Percentiles rank a stretch among this genome's conserved stretches.
These are phyloP conservation scores for Bombyx mandarina DNA, from an alignment of 1,140 invertebrate genomes.

Conservation along the genomic window DNA sequence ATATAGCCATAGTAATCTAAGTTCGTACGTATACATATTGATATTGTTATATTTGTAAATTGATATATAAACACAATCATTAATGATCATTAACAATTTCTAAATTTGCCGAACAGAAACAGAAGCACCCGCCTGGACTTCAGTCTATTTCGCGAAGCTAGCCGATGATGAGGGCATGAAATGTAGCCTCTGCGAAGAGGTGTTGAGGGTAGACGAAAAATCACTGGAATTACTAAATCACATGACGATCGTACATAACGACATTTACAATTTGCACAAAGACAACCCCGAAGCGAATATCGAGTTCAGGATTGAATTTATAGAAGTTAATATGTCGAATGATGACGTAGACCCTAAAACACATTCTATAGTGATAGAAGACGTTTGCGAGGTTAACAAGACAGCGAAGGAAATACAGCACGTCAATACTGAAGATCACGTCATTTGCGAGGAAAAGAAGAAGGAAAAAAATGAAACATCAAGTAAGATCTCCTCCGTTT, in stretches of 20 bases:
- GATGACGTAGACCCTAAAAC: slow-evolving; percentile 33
- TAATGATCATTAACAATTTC: too few relatives aligned
- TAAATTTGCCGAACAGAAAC: too few relatives aligned
- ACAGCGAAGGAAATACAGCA: too few relatives aligned
- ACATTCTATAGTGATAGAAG: slow-evolving; percentile 35
- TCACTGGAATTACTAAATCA: slow-evolving; percentile 33
- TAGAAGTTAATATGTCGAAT: slow-evolving; percentile 47
- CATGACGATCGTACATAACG: slow-evolving; percentile 36
- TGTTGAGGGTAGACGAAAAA: slow-evolving; percentile 26
- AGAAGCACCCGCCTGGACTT: slow-evolving; percentile 38
- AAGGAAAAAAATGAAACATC: slow-evolving; percentile 17
- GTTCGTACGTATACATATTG: too few relatives aligned
- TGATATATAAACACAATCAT: too few relatives aligned
- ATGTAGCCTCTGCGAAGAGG: slow-evolving; percentile 49
- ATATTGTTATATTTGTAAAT: too few relatives aligned
- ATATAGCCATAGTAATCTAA: too few relatives aligned
- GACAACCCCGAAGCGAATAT: slow-evolving; percentile 35
- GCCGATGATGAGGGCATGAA: slow-evolving; percentile 23
- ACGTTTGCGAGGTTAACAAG: slow-evolving; percentile 13
- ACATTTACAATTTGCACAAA: slow-evolving; percentile 45
- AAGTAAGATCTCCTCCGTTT: slow-evolving; percentile 7
- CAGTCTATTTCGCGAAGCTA: slow-evolving; percentile 40
- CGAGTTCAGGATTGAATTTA: slow-evolving; percentile 54
- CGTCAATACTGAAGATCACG: slow-evolving; percentile 26
- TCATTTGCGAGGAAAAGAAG: slow-evolving; percentile 23